Evolutionary conservation across 2,113 vertebrate species (phyloP).

Genomic region (Perca flavescens): DNA sequence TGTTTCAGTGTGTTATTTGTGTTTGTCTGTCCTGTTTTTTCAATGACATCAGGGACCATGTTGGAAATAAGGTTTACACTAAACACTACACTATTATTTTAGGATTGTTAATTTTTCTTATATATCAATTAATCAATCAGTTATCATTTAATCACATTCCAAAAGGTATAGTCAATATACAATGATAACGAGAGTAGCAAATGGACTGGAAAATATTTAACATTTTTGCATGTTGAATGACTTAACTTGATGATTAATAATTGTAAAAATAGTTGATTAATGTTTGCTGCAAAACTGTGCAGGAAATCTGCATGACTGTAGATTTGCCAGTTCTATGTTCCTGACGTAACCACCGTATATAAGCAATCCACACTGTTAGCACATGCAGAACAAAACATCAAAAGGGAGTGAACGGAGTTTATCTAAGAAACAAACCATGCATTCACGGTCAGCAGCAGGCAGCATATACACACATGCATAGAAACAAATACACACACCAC

Average conservation of each 20-base stretch:
- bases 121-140: too few relatives aligned
- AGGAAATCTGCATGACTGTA: neutral
- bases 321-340: neutral
- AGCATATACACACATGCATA: neutral
- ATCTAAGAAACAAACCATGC: slow-evolving; percentile 25
- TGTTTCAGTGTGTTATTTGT: neutral
- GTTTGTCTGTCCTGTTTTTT: too few relatives aligned
- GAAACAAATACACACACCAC: neutral
- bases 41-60: too few relatives aligned
- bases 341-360: neutral
- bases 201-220: neutral
- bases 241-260: neutral
- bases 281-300: neutral
- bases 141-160: neutral
- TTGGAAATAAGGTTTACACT: too few relatives aligned
- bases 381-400: neutral
- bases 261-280: neutral
- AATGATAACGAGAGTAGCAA: neutral
- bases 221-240: neutral
- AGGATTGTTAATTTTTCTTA: too few relatives aligned
- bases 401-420: slow-evolving; percentile 11
- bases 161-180: neutral
- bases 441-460: slow-evolving; percentile 3
- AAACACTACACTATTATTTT: too few relatives aligned
- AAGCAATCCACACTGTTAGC: neutral